Conservation (phyloP, 2,113 vertebrate genomes). For the Edolisoma coerulescens region DNA sequence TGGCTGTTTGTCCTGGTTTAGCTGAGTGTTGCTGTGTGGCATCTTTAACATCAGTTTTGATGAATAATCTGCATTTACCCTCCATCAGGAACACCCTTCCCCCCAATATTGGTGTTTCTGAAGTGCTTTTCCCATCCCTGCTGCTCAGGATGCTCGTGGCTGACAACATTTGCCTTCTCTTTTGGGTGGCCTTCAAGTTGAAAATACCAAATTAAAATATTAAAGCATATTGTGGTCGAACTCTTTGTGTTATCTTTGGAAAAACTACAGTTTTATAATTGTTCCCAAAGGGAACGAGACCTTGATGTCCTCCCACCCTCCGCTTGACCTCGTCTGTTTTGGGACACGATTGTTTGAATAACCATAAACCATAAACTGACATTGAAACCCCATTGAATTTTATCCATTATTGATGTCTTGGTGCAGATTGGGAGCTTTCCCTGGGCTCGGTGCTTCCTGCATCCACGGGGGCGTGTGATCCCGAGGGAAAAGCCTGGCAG, state of each 20-base stretch:
- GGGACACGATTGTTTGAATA: not conserved
- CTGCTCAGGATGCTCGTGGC: not conserved
- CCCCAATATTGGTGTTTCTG: not conserved
- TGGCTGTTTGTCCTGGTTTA: not conserved
- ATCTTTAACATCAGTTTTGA: not conserved
- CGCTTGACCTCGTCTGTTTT: not conserved
- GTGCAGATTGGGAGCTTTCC: not conserved
- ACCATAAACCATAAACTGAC: not conserved
- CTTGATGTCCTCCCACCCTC: not conserved
- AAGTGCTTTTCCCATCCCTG: not conserved
- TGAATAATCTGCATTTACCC: not conserved
- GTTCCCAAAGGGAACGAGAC: not conserved
- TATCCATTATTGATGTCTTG: not conserved
- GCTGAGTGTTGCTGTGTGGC: not conserved
- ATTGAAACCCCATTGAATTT: not conserved
- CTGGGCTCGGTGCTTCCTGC: not conserved
- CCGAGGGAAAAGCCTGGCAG: not conserved
- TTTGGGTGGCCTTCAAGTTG: not conserved
- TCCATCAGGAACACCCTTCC: rapidly evolving
- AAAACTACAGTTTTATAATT: not conserved
- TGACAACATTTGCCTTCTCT: not conserved
- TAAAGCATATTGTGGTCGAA: not conserved
- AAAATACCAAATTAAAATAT: not conserved
- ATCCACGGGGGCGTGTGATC: not conserved
- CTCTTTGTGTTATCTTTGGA: not conserved